A percentile compares a stretch with the other conserved stretches of the same genome.
Evolutionary conservation across 2,888 invertebrate species (phyloP).

Genomic region (Metacarcinus magister): DNA sequence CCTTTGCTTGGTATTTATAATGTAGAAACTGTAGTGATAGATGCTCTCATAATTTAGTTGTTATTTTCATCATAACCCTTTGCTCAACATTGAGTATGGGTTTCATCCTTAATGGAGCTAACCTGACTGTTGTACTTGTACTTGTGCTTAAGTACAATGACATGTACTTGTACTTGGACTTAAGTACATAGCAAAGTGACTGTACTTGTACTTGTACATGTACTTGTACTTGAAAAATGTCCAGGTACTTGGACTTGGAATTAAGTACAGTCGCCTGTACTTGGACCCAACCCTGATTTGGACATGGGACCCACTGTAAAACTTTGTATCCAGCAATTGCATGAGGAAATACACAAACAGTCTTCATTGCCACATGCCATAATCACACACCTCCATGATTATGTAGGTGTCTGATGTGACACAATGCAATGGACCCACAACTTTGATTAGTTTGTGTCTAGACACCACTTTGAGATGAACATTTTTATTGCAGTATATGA

Average conservation of each 20-base stretch:
- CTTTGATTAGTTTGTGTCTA: background rate
- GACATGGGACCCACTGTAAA: background rate
- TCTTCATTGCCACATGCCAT: background rate
- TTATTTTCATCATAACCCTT: too few species aligned
- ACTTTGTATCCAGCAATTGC: background rate
- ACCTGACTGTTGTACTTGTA: too few species aligned
- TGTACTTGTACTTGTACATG: too few species aligned
- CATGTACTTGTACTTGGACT: too few species aligned
- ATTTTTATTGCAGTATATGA: slow-evolving; percentile 72
- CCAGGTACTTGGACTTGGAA: too few species aligned
- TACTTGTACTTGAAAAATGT: too few species aligned
- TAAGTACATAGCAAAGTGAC: too few species aligned
- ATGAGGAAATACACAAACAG: background rate
- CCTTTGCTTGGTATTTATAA: background rate
- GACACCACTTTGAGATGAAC: background rate
- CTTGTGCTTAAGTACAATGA: too few species aligned
- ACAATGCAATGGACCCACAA: background rate
- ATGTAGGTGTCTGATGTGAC: background rate
- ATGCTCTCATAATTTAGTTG: background rate
- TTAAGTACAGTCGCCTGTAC: too few species aligned
- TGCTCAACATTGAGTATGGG: too few species aligned
- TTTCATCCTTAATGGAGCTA: too few species aligned
- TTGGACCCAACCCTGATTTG: background rate
- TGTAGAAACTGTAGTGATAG: background rate
- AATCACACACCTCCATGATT: background rate